Evolutionary conservation across 2,797 vertebrate species (phyloP), one percentile per base, ranked within the genome.

Genomic region (Parotocinclus haroldoi): DNA sequence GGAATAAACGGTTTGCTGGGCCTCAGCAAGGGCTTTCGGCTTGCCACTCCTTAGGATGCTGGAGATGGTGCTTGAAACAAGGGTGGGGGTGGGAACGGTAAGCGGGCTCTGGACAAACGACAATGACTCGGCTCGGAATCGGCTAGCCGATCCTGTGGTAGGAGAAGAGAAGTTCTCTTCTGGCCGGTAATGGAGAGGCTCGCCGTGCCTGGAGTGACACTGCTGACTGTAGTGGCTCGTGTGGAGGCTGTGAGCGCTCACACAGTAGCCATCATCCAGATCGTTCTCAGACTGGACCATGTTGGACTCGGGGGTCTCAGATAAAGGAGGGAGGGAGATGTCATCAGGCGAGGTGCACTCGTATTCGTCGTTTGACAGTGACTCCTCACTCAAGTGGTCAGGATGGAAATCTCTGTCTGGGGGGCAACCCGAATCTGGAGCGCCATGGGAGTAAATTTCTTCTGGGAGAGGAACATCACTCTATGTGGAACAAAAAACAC

Each of bases 331-430:
- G 74, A 96, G 87, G 58, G 95, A 97, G 71, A 96, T 91, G 82
- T 98, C 94, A 13, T 96, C 93, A 12, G 94, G 92, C 40, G 94
- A 96, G 16, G 83, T 83, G 77, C 94, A 95, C 56, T 96, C 93
- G 5, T 92, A 94, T 80, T 96, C 94, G 36, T 96, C 92, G 27
- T 87, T 92, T 0, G 91, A 93, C 39, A 85, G 75, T 19, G 77
- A 78, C 63, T 93, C 93, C 70, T 93, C 90, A 10, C 83, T 82
- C 57, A 81, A 81, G 51, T 88, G 84, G 69, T 88, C 88, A 55
- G 81, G 76, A 54, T 85, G 92, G 59, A 88, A 73, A 54, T 88
- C 88, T 3, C 38, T 58, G 44, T 89, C 86, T 0, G 50, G 53
- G 68, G 75, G 69, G 56, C 77, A 71, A 53, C 72, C 73, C 40